phyloP scores from a whole-genome alignment of 2,888 invertebrate species.

The Oligia fasciuncula region DNA sequence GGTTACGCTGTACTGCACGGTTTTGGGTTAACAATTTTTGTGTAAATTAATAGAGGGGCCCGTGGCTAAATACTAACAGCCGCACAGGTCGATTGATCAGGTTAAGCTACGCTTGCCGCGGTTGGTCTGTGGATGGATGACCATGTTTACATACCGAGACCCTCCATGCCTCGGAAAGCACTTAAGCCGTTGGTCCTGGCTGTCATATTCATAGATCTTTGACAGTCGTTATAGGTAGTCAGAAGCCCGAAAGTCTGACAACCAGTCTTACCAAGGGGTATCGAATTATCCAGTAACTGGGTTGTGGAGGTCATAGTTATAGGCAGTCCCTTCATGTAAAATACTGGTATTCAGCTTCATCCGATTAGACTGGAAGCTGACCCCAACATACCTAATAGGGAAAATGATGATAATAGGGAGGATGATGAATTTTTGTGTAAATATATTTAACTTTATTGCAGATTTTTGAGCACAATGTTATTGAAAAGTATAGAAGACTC shows the following conservation, averaged over 20 bases:
- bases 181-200: too few species aligned
- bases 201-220: too few species aligned
- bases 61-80: neutral
- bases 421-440: neutral
- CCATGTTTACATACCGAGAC: neutral
- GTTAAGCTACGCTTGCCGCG: neutral
- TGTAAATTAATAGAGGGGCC: neutral
- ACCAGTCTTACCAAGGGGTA: too few species aligned
- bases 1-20: constrained; percentile 45
- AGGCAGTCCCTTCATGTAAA: too few species aligned
- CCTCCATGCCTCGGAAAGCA: neutral
- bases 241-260: too few species aligned
- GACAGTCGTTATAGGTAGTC: too few species aligned
- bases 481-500: neutral
- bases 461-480: neutral
- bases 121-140: neutral
- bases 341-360: too few species aligned
- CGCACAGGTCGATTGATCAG: neutral
- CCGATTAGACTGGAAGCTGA: too few species aligned
- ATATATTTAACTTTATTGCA: neutral
- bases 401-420: too few species aligned
- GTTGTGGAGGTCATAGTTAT: too few species aligned
- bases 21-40: constrained; percentile 24
- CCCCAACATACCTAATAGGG: too few species aligned
- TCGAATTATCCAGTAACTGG: too few species aligned